Percentiles rank a stretch among this genome's conserved stretches.
These are phyloP conservation scores for Bubo scandiacus DNA, from an alignment of 2,113 vertebrate genomes.

Conservation along the genomic window DNA sequence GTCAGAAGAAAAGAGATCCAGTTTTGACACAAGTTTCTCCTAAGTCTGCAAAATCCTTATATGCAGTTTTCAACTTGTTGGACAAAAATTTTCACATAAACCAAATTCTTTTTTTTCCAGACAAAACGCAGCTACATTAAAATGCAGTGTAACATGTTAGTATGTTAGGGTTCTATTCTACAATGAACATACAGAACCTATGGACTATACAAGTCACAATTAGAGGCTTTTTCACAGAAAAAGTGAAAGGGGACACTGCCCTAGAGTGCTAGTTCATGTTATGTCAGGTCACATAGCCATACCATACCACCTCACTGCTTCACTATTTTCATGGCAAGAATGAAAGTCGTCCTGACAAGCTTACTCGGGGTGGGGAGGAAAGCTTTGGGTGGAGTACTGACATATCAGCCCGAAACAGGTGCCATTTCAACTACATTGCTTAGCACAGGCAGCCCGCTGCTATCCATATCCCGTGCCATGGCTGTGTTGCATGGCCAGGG, in stretches of 20 bases:
- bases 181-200: neutral
- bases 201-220: neutral
- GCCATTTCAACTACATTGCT: neutral
- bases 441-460: neutral
- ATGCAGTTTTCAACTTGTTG: neutral
- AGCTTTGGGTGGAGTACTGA: neutral
- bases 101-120: neutral
- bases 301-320: neutral
- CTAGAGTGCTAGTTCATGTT: neutral
- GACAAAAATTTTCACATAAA: neutral
- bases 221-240: neutral
- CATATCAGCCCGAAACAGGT: neutral
- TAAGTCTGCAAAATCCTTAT: neutral
- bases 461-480: fast-evolving
- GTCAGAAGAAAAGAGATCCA: neutral
- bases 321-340: neutral
- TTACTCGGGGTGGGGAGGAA: neutral
- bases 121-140: neutral
- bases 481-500: fast-evolving
- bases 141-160: neutral
- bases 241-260: fast-evolving
- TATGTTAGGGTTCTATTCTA: neutral
- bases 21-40: neutral
- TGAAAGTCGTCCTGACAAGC: neutral
- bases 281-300: neutral